A percentile compares a stretch with the other conserved stretches of the same genome.
phyloP scores from a whole-genome alignment of 2,888 invertebrate genomes.

The Cepaea hortensis region DNA sequence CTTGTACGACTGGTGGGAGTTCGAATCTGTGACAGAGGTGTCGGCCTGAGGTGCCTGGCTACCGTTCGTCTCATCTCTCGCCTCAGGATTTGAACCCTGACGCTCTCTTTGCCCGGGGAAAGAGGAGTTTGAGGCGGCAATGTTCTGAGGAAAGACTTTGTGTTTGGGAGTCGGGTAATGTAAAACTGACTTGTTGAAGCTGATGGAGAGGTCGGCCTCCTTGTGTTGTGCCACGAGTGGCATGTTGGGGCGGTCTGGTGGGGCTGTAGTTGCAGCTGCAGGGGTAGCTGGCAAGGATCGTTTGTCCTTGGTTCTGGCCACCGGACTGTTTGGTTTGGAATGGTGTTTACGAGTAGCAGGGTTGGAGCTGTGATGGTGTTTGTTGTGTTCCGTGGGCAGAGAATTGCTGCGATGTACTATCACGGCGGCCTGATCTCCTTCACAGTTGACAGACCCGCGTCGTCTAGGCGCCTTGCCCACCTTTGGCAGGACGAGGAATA shows the following conservation, averaged over 20 bases:
- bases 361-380: background rate
- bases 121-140: background rate
- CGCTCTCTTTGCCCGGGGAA: background rate
- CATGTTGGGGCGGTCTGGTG: no score
- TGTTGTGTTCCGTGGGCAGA: background rate
- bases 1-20: no score
- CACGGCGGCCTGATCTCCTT: background rate
- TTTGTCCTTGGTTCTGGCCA: background rate
- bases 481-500: background rate
- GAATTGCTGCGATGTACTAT: background rate
- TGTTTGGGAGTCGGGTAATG: background rate
- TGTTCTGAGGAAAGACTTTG: background rate
- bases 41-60: no score
- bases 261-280: no score
- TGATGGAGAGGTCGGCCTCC: background rate
- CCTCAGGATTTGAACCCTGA: background rate
- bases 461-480: background rate
- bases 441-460: background rate
- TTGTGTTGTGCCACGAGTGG: no score
- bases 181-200: conserved; percentile 15
- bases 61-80: no score
- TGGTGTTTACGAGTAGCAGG: background rate
- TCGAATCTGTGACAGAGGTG: no score
- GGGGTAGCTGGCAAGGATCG: background rate
- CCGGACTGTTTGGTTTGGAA: background rate